Base-by-base conservation (phyloP, 30 jellyfish, hydroid and myxozoan genomes). In the Calvadosia cruxmelitensis region DNA sequence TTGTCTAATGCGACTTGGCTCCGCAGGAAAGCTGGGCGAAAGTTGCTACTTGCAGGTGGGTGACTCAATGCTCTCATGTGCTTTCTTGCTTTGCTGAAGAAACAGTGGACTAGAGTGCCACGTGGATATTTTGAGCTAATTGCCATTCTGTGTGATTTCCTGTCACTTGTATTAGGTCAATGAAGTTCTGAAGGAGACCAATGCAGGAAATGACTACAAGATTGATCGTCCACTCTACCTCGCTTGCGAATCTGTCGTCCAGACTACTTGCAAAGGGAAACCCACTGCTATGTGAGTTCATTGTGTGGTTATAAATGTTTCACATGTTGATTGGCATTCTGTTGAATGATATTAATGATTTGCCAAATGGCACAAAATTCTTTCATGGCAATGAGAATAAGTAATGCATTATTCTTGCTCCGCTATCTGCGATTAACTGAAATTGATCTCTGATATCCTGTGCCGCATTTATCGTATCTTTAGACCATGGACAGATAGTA, bases 151-250 rank as follows among this genome's bases (percentile, higher is more conserved):
- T 71, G 3, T 27, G 26, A 31, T 5, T 29, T 31, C 33, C 29
- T 33, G 52, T 26, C 48, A 10, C 27, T 29, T 52, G 27, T 52
- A 34, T 27, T 16, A 89, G 98, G 84, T 89, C 1, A 87, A 83
- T 49, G 94, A 89, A 35, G 95, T 89, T n/a, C 72, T 89, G 49
- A 82, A 82, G 34, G 95, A 89, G 49, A 89, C 98, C n/a, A 78
- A 78, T 24, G 98, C 98, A 27, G 98, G 95, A 20, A 78, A 79
- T 30, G 87, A 78, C 63, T 89, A 81, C 51, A 81, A 89, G 64
- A 84, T 89, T 65, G 98, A 89, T 71, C 68, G 87, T 35, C 95
- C 95, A 23, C 64, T 89, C 61, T 71, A 70, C 71, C 34, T 66
- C 50, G 82, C 88, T 33, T 89, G 98, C 50, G 94, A 89, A 35